phyloP scores from a whole-genome alignment of 2,797 vertebrate genomes.

The Podarcis siculus region DNA sequence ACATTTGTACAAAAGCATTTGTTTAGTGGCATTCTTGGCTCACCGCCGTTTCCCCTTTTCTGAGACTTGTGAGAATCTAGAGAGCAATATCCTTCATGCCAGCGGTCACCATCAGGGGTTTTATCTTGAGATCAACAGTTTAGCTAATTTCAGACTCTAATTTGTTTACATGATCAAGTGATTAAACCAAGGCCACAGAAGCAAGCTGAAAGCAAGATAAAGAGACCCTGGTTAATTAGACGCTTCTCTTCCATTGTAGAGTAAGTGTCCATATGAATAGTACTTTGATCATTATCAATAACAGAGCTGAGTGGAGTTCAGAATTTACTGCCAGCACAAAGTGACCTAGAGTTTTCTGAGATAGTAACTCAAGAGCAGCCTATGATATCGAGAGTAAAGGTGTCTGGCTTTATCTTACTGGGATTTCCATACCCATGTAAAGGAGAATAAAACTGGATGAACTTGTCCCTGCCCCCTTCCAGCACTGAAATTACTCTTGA shows the following conservation, averaged over 20 bases:
- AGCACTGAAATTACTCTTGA: too few relatives aligned
- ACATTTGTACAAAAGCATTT: background rate
- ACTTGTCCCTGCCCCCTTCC: too few relatives aligned
- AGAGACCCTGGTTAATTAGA: slow-evolving; percentile 29
- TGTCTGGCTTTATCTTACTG: background rate
- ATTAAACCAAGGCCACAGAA: slow-evolving; percentile 24
- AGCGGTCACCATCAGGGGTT: slow-evolving; percentile 1
- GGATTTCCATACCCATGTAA: background rate
- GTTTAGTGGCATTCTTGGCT: background rate
- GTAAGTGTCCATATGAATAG: background rate
- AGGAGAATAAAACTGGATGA: background rate
- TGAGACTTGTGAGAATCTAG: background rate
- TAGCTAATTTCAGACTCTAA: slow-evolving; percentile 23
- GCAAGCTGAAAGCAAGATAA: slow-evolving; percentile 33
- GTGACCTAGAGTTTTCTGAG: background rate
- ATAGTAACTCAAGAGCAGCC: background rate
- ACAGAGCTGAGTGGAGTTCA: slow-evolving; percentile 9
- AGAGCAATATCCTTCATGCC: slow-evolving; percentile 6
- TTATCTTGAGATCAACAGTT: slow-evolving; percentile 35
- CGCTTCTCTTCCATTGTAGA: slow-evolving; percentile 25
- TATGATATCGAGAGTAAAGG: background rate
- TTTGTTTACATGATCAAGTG: slow-evolving; percentile 29
- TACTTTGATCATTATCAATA: slow-evolving; percentile 29
- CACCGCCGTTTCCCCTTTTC: background rate
- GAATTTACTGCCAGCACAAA: slow-evolving; percentile 3